phyloP scores from a whole-genome alignment of 2,797 vertebrate species.

The Dipus sagitta region DNA sequence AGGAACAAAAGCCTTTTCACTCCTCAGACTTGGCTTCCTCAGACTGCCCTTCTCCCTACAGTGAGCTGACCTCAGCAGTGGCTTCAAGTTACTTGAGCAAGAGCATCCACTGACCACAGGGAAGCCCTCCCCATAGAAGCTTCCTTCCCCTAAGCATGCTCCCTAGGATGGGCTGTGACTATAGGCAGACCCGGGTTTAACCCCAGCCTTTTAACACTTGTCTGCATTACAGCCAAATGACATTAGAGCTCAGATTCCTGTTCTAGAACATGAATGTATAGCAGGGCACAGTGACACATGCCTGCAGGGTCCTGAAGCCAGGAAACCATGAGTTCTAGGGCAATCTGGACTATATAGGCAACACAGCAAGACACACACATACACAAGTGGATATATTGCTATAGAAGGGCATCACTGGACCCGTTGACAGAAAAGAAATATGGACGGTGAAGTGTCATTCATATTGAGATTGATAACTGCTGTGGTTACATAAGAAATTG shows the following conservation, averaged over 20 bases:
- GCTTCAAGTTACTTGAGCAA: accelerated
- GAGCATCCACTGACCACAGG: not conserved
- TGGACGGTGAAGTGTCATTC: not conserved
- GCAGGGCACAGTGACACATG: not conserved
- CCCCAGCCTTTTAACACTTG: not conserved
- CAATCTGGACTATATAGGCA: not conserved
- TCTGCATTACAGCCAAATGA: not conserved
- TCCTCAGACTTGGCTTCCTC: not conserved
- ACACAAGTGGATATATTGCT: not conserved
- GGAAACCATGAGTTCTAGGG: not conserved
- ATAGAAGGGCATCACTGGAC: not conserved
- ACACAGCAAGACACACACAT: not conserved
- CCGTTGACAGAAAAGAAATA: not conserved
- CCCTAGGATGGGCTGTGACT: not conserved
- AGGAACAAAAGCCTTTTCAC: conserved; percentile 78
- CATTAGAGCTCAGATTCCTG: not conserved
- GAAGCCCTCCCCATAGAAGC: not conserved
- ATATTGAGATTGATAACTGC: not conserved
- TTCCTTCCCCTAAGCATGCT: not conserved
- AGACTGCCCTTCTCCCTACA: not conserved
- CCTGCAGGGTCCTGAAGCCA: not conserved
- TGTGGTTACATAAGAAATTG: not conserved
- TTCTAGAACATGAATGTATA: not conserved
- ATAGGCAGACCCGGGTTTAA: not conserved
- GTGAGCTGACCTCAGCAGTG: not conserved